Evolutionary conservation across 1,140 invertebrate genomes (phyloP).

Genomic region (Hylaeus volcanicus): DNA sequence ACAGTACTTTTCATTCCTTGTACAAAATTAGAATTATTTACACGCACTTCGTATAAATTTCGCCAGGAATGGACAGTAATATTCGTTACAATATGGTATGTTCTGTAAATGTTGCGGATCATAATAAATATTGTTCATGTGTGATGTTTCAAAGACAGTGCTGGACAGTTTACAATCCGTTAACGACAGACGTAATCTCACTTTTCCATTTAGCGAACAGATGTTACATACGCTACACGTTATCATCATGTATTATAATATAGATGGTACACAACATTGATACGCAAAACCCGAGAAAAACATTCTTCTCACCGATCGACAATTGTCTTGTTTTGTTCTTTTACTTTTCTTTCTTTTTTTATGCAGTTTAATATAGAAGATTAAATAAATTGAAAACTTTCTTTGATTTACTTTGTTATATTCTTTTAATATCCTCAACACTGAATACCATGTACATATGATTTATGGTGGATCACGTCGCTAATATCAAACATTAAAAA

Average conservation of each 20-base stretch:
- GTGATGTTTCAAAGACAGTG: slow-evolving; percentile 12
- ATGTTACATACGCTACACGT: background rate
- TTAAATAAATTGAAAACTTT: slow-evolving; percentile 1
- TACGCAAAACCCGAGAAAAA: background rate
- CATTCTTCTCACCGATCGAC: slow-evolving; percentile 12
- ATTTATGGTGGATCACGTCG: background rate
- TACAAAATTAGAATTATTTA: slow-evolving; percentile 21
- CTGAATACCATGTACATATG: background rate
- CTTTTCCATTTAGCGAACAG: slow-evolving; percentile 14
- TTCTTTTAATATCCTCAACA: slow-evolving; percentile 3
- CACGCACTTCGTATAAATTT: slow-evolving; percentile 27
- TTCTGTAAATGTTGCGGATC: slow-evolving; percentile 30
- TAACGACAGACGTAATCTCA: background rate
- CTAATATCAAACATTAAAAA: background rate
- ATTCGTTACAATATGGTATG: slow-evolving; percentile 69
- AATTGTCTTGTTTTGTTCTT: background rate
- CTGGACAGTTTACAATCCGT: slow-evolving; percentile 22
- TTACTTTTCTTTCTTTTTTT: background rate
- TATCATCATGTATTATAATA: background rate
- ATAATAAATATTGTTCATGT: slow-evolving; percentile 12
- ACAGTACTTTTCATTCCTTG: slow-evolving; percentile 30
- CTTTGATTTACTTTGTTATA: background rate
- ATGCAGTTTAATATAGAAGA: background rate
- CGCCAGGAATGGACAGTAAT: slow-evolving; percentile 62
- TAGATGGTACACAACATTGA: slow-evolving; percentile 2